These are phyloP conservation scores for Molossus molossus DNA, from an alignment of 2,797 vertebrate genomes.

Conservation along the genomic window DNA sequence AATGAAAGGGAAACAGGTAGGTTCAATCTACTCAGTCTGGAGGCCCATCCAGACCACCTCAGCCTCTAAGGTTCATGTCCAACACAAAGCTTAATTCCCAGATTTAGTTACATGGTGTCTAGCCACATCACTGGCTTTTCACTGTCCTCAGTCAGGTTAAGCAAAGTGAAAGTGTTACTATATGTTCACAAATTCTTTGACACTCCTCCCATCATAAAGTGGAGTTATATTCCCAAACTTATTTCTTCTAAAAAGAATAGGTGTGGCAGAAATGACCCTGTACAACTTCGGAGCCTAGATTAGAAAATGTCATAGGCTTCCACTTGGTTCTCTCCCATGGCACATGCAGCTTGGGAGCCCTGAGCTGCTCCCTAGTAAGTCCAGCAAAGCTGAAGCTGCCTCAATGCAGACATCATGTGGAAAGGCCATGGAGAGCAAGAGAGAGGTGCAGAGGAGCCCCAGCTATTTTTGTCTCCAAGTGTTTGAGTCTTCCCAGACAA, in stretches of 20 bases:
- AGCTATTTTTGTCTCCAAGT: neutral
- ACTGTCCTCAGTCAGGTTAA: neutral
- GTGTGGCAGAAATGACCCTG: neutral
- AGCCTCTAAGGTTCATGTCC: neutral
- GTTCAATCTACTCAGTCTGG: neutral
- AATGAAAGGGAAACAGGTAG: neutral
- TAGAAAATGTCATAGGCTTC: neutral
- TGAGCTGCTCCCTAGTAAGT: neutral
- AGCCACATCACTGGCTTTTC: neutral
- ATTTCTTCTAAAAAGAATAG: conserved; percentile 10
- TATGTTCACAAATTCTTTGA: conserved; percentile 4
- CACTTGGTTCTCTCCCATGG: neutral
- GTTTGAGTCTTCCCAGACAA: neutral
- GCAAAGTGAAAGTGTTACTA: neutral
- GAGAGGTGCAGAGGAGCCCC: neutral
- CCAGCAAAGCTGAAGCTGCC: neutral
- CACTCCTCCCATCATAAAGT: neutral
- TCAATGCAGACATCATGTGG: neutral
- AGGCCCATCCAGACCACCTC: neutral
- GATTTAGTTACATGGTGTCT: neutral
- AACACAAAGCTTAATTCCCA: neutral
- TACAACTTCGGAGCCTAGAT: neutral
- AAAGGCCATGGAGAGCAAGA: neutral
- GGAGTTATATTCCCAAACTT: neutral
- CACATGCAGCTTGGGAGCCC: accelerated